Evolutionary conservation across 2,888 invertebrate genomes (phyloP).

Genomic region (Drosophila pseudotakahashii): DNA sequence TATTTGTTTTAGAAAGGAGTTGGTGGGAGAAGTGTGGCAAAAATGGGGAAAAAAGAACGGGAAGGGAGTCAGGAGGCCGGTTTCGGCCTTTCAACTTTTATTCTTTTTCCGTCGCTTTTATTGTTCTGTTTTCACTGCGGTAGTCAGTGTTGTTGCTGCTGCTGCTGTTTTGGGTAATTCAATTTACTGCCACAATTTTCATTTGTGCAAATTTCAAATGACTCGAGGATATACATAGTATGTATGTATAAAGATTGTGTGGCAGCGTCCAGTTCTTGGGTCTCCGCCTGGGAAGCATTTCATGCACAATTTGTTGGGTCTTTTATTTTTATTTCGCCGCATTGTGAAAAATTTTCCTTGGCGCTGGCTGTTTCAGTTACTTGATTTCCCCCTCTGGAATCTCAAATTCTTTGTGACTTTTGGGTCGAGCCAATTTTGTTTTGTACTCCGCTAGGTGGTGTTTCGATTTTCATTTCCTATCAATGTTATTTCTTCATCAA

Average conservation of each 20-base stretch:
- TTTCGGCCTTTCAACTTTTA: conserved; percentile 63
- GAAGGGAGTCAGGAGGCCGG: conserved; percentile 15
- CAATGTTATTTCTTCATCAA: too few species aligned
- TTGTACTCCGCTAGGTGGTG: background rate
- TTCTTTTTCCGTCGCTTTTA: conserved; percentile 55
- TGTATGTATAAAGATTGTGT: conserved; percentile 7
- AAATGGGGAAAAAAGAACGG: background rate
- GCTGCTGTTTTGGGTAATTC: conserved; percentile 63
- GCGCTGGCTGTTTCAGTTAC: conserved; percentile 48
- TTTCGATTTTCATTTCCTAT: background rate
- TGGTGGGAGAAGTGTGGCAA: background rate
- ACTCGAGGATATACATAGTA: conserved; percentile 45
- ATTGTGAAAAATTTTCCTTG: conserved; percentile 65
- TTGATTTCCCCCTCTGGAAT: background rate
- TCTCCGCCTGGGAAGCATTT: conserved; percentile 50
- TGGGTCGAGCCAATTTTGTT: conserved; percentile 23
- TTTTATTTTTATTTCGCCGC: conserved; percentile 77
- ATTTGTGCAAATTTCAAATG: conserved; percentile 73
- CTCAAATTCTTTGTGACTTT: conserved; percentile 66
- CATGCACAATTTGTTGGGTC: conserved; percentile 76
- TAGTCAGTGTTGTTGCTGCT: conserved; percentile 47
- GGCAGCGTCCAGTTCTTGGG: conserved; percentile 26
- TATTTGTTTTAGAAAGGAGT: conserved; percentile 35
- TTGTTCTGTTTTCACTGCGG: conserved; percentile 74
- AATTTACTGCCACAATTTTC: conserved; percentile 76